These are phyloP conservation scores for Drosophila parvula DNA, from an alignment of 1,140 invertebrate species.

Conservation along the genomic window DNA sequence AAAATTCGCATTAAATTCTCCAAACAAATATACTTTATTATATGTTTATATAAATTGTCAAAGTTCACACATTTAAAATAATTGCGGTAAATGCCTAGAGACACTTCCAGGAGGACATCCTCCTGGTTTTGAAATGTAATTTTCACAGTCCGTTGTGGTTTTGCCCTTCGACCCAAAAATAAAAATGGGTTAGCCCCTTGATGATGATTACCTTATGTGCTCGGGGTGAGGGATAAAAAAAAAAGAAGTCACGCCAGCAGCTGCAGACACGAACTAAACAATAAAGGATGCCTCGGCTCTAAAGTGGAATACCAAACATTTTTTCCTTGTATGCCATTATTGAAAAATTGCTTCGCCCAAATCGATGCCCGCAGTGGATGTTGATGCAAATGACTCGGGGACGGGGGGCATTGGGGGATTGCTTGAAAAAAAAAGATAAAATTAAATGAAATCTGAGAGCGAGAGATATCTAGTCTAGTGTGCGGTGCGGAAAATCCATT, in stretches of 20 bases:
- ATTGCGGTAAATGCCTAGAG: conserved; percentile 10
- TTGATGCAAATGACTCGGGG: conserved; percentile 42
- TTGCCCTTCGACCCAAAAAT: conserved; percentile 6
- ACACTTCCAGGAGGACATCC: conserved; percentile 1
- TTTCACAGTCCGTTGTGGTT: conserved; percentile 18
- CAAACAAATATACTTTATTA: no score
- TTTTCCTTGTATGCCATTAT: conserved; percentile 46
- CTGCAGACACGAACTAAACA: conserved; percentile 40
- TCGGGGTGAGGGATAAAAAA: neutral
- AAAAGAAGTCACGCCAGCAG: conserved; percentile 24
- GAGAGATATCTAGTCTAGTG: conserved; percentile 44
- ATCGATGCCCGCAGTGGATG: conserved; percentile 38
- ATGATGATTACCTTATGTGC: conserved; percentile 49
- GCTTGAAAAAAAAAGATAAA: conserved; percentile 26
- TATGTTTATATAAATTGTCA: no score
- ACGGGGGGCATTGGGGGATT: neutral
- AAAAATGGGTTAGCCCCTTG: conserved; percentile 27
- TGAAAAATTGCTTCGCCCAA: conserved; percentile 49
- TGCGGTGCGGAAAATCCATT: conserved; percentile 59
- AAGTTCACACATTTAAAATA: conserved; percentile 7
- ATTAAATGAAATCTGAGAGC: conserved; percentile 43
- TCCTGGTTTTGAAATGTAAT: conserved; percentile 13
- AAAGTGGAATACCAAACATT: conserved; percentile 50
- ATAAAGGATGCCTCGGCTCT: conserved; percentile 31
- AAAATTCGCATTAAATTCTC: no score